These are phyloP conservation scores for Molossus molossus DNA, from an alignment of 2,797 vertebrate species.

Conservation along the genomic window DNA sequence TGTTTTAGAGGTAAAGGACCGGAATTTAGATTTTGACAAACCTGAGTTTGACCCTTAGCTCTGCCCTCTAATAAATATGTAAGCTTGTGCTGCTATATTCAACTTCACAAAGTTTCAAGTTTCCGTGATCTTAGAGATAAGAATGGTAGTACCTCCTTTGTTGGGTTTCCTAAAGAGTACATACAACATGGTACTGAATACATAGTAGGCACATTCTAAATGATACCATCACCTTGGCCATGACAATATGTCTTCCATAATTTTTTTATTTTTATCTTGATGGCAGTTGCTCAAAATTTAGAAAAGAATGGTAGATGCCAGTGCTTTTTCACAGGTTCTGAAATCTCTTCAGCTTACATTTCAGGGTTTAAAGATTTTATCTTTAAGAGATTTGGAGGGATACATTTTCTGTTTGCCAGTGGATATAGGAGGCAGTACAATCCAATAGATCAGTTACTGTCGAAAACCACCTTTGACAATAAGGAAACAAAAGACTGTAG, in stretches of 20 bases:
- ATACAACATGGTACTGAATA: not conserved
- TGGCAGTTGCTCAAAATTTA: slow-evolving; percentile 52
- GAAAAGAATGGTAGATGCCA: not conserved
- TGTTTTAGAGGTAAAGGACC: not conserved
- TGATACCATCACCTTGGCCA: not conserved
- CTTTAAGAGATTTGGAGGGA: slow-evolving; percentile 40
- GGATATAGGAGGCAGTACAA: not conserved
- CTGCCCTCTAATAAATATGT: not conserved
- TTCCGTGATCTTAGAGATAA: slow-evolving; percentile 30
- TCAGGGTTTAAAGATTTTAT: slow-evolving; percentile 52
- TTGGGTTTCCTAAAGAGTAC: slow-evolving; percentile 37
- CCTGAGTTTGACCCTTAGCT: not conserved
- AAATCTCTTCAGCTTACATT: slow-evolving; percentile 50
- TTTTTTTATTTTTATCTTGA: not conserved
- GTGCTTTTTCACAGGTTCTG: slow-evolving; percentile 43
- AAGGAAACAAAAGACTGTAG: not conserved
- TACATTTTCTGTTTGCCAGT: slow-evolving; percentile 26
- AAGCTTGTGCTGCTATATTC: not conserved
- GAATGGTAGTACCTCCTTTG: not conserved
- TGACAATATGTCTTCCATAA: not conserved
- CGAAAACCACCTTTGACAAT: not conserved
- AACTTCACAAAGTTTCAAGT: not conserved
- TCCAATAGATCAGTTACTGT: not conserved
- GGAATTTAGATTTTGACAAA: not conserved
- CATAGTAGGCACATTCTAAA: not conserved